Conservation (phyloP, 2,797 vertebrate genomes). For the Microctenopoma stevenorrisi region DNA sequence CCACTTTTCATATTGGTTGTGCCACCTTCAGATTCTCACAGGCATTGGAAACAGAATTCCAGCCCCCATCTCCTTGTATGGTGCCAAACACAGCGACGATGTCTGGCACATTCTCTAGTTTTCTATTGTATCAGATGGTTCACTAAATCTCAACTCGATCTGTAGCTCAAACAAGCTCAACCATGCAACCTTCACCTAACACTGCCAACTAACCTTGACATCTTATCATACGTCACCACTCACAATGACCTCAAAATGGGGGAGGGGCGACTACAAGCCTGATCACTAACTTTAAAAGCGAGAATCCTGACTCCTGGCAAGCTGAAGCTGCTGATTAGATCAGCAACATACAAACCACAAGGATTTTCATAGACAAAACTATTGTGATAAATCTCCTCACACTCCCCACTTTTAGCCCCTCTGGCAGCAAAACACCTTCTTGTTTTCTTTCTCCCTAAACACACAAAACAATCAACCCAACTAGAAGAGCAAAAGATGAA, state of each 20-base stretch:
- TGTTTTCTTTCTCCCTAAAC: not conserved
- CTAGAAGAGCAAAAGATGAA: constrained; percentile 15
- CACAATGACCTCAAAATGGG: constrained; percentile 48
- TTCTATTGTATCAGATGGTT: not conserved
- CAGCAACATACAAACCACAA: constrained; percentile 2
- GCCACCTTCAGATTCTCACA: not conserved
- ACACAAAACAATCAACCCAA: constrained; percentile 43
- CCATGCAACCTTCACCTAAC: no score
- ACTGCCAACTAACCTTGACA: constrained; percentile 21
- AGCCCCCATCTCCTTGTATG: not conserved
- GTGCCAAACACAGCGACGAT: not conserved
- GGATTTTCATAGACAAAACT: not conserved
- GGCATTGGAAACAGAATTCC: no score
- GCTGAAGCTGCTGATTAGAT: not conserved
- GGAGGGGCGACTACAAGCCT: constrained; percentile 5
- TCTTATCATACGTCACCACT: constrained; percentile 23
- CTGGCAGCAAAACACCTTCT: not conserved
- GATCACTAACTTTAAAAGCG: constrained; percentile 22
- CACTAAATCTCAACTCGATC: no score
- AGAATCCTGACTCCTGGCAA: constrained; percentile 16
- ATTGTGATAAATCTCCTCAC: constrained; percentile 7
- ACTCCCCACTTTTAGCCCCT: not conserved
- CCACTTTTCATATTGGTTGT: not conserved
- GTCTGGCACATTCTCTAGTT: not conserved
- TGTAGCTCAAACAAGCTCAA: no score